phyloP scores from a whole-genome alignment of 2,888 invertebrate species.

The Drosophila subquinaria region DNA sequence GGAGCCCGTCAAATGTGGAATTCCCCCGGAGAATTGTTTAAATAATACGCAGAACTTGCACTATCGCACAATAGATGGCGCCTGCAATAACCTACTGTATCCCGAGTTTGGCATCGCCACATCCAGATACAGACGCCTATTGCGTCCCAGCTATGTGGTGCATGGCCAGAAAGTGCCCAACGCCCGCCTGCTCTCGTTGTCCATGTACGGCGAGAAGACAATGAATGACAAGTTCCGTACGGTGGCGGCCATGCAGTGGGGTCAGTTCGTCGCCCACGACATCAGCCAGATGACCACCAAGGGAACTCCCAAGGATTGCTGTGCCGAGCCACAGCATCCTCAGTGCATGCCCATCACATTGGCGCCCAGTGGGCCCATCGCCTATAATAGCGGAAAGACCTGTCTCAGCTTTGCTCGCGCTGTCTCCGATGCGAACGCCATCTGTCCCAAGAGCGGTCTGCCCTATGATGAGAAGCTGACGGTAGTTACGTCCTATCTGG shows the following conservation, averaged over 20 bases:
- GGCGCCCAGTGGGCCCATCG: conserved; percentile 87
- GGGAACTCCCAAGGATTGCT: conserved; percentile 76
- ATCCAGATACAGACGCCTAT: conserved; percentile 67
- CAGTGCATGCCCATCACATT: conserved; percentile 86
- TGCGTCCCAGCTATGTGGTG: conserved; percentile 68
- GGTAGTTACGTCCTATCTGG: conserved; percentile 86
- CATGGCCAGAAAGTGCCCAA: conserved; percentile 69
- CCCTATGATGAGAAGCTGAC: conserved; percentile 88
- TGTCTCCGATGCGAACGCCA: conserved; percentile 88
- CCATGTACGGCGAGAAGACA: conserved; percentile 75
- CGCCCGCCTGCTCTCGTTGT: conserved; percentile 74
- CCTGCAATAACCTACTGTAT: conserved; percentile 78
- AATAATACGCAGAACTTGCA: conserved; percentile 68
- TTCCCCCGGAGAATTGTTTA: conserved; percentile 69
- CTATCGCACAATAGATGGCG: conserved; percentile 78
- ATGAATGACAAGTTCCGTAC: conserved; percentile 71
- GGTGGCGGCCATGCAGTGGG: conserved; percentile 78
- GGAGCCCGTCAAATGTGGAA: conserved; percentile 60
- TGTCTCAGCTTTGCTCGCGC: conserved; percentile 89
- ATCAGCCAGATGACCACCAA: conserved; percentile 59
- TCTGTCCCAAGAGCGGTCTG: conserved; percentile 86
- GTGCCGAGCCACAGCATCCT: conserved; percentile 57
- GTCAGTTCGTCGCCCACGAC: conserved; percentile 80
- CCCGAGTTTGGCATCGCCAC: conserved; percentile 68
- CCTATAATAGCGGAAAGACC: conserved; percentile 85